Evolutionary conservation across 2,888 invertebrate species (phyloP), one percentile per base, ranked within the genome.

Genomic region (Caenorhabditis wallacei): DNA sequence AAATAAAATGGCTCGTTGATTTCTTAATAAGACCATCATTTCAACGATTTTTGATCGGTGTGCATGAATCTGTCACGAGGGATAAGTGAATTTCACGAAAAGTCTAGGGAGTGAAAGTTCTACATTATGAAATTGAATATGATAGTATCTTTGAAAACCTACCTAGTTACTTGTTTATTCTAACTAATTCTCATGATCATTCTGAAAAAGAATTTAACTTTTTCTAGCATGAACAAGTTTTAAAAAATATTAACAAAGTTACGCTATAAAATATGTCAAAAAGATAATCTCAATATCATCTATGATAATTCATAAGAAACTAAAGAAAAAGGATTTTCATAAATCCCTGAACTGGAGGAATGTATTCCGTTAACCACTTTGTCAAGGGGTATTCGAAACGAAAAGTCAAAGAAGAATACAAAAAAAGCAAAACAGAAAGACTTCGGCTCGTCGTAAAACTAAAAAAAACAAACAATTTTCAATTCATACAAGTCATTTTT

Each of bases 401-500:
- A 61, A 61, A 54, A 63, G 61, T 63, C 63, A 35, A 66, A 40
- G 74, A 56, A 46, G 56, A 40, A 11, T 46, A 46, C 54, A 74
- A 63, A 74, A 53, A 53, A 66, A 66, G 66, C 48, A 72, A 54
- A 72, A 63, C 72, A 74, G 69, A 56, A 37, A 43, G 22, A 16
- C n/a, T 53, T 5, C 7, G 24, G 51, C 53, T 66, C 51, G 53
- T 53, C 53, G 53, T 53, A 37, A 37, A 66, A 53, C 37, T 53
- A 66, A 64, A 4, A 64, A 75, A 68, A 68, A 68, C 57, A 75
- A 75, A 68, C 75, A 75, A 68, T 75, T 75, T 66, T 24, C 66
- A 68, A 75, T 68, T 78, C 69, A 70, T 78, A 64, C 68, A 76
- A 76, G 54, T 54, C 68, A 76, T 69, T 76, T 76, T 70, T 78